Evolutionary conservation across 2,888 invertebrate species (phyloP).

Genomic region (Bugula neritina): DNA sequence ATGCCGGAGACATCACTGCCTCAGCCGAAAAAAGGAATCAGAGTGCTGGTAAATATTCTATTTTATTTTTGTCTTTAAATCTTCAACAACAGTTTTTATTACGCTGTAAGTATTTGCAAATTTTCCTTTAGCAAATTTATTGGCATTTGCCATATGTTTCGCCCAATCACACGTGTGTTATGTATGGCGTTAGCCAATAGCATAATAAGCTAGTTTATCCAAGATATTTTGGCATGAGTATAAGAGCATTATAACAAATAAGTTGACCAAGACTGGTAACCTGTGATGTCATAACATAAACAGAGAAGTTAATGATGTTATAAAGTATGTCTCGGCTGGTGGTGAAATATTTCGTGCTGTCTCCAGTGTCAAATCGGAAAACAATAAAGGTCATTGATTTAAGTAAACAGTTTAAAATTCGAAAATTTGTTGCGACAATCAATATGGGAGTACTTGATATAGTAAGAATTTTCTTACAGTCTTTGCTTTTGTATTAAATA

Average conservation of each 20-base stretch:
- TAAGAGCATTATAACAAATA: no score
- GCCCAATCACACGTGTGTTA: no score
- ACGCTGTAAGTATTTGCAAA: no score
- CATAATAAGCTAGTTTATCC: no score
- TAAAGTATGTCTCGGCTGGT: slow-evolving; percentile 3
- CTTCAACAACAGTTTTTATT: no score
- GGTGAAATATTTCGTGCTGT: background rate
- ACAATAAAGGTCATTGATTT: slow-evolving; percentile 9
- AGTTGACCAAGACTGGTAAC: no score
- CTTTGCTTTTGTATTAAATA: slow-evolving; percentile 25
- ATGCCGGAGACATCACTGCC: background rate
- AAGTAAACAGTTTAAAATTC: slow-evolving; percentile 24
- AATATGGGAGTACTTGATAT: background rate
- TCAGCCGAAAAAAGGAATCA: background rate
- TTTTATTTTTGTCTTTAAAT: no score
- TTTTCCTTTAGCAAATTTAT: no score
- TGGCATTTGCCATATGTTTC: no score
- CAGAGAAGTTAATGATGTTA: background rate
- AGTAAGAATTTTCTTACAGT: slow-evolving; percentile 22
- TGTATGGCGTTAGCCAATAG: no score
- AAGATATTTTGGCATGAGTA: no score
- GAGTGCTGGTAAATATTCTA: background rate
- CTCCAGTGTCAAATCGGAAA: slow-evolving; percentile 13
- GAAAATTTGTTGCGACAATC: background rate
- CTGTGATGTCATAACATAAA: background rate